Evolutionary conservation across 92 coral and sea anemone species (phyloP).

Genomic region (Parazoanthus swiftii): DNA sequence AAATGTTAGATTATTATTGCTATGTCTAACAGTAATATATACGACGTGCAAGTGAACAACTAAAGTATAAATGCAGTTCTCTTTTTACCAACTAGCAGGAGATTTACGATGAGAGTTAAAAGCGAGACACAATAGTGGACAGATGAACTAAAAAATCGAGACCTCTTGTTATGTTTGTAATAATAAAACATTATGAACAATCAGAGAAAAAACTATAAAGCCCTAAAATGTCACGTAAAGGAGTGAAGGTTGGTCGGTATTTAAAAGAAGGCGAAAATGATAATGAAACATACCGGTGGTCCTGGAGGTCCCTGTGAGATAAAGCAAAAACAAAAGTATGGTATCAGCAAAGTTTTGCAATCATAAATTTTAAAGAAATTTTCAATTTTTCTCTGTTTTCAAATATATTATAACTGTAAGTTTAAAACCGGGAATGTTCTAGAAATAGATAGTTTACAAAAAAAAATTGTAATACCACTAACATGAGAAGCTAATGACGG

Average conservation of each 20-base stretch:
- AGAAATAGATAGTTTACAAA: too few species aligned
- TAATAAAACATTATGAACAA: too few species aligned
- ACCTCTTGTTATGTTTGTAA: too few species aligned
- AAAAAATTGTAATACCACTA: too few species aligned
- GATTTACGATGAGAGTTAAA: not conserved
- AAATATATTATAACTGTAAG: too few species aligned
- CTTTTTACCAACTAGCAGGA: not conserved
- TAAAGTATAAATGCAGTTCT: not conserved
- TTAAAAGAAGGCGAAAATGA: not conserved
- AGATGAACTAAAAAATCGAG: too few species aligned
- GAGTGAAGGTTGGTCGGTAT: not conserved
- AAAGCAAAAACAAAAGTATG: not conserved
- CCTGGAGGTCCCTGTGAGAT: constrained; percentile 87
- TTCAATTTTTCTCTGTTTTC: not conserved
- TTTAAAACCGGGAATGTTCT: too few species aligned
- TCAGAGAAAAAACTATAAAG: not conserved
- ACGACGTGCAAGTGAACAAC: not conserved
- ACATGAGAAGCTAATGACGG: too few species aligned
- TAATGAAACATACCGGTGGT: constrained; percentile 77
- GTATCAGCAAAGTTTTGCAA: not conserved
- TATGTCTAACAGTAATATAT: not conserved
- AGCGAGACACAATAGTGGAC: not conserved
- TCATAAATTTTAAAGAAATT: too few species aligned
- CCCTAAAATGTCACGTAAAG: not conserved
- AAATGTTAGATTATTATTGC: not conserved